Evolutionary conservation across 2,797 vertebrate species (phyloP).

Genomic region (Hoplostethus atlanticus): DNA sequence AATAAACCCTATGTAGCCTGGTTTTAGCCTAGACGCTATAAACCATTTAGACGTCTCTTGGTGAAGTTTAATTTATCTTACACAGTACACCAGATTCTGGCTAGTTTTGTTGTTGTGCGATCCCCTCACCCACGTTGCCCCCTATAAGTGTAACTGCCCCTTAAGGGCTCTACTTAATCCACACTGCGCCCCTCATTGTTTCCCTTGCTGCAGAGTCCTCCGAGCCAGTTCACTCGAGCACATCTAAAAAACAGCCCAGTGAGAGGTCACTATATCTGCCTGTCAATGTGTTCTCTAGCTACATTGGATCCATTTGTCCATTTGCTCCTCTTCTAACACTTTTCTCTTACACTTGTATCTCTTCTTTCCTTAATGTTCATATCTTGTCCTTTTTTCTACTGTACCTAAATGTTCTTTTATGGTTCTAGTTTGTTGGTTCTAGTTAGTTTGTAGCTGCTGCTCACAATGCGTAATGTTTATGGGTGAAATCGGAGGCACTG

Average conservation of each 20-base stretch:
- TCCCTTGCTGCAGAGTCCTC: background rate
- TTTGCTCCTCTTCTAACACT: background rate
- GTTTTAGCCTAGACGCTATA: too few relatives aligned
- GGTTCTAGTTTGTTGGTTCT: background rate
- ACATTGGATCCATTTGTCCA: background rate
- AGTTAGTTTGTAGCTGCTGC: constrained; percentile 29
- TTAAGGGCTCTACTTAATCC: constrained; percentile 28
- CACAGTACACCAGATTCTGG: background rate
- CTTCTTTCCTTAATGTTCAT: too few relatives aligned
- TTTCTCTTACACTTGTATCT: background rate
- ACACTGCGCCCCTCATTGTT: background rate
- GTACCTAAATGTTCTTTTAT: constrained; percentile 41
- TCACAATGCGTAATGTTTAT: constrained; percentile 36
- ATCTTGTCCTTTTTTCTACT: too few relatives aligned
- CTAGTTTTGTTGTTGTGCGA: background rate
- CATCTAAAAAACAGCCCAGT: constrained; percentile 57
- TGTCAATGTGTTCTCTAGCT: background rate
- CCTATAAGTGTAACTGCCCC: constrained; percentile 21
- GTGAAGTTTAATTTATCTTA: background rate
- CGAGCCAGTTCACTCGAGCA: background rate
- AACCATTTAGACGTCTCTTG: too few relatives aligned
- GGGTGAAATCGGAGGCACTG: constrained; percentile 30
- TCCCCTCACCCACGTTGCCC: background rate
- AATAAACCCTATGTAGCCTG: too few relatives aligned
- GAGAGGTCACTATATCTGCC: constrained; percentile 39